These are phyloP conservation scores for Planiliza haematocheilus DNA, from an alignment of 2,113 vertebrate species.

Conservation along the genomic window DNA sequence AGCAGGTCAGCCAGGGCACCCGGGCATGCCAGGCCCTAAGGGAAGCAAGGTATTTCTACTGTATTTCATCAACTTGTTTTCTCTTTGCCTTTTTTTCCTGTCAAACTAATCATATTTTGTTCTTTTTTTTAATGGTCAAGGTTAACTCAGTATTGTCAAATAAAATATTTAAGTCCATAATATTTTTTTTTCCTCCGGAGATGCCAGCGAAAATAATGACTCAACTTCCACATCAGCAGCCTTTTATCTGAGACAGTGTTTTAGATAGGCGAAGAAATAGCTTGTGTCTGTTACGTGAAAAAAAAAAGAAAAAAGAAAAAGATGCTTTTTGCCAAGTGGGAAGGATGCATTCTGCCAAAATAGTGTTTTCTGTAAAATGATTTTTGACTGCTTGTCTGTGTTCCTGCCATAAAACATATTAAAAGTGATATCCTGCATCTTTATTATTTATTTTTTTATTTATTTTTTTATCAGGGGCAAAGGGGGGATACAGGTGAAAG, in stretches of 20 bases:
- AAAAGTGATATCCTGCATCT: conserved; percentile 4
- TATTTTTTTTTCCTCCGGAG: neutral
- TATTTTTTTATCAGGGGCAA: conserved; percentile 75
- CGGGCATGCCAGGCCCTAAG: conserved; percentile 88
- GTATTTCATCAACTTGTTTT: too few relatives aligned
- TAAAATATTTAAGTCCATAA: neutral
- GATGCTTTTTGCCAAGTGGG: too few relatives aligned
- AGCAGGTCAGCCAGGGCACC: conserved; percentile 89
- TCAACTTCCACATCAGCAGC: neutral
- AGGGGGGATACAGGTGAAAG: conserved; percentile 74
- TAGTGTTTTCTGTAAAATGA: neutral
- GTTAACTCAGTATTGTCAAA: neutral
- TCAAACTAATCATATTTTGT: too few relatives aligned
- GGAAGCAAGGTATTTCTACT: conserved; percentile 86
- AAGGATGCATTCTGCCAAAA: neutral
- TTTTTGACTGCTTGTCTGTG: neutral
- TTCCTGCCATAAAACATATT: neutral
- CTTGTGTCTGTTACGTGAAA: neutral
- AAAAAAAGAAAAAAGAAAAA: too few relatives aligned
- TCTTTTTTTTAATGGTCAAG: neutral
- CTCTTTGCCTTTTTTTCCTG: too few relatives aligned
- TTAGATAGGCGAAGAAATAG: too few relatives aligned
- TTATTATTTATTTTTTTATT: too few relatives aligned
- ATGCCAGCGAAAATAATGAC: neutral
- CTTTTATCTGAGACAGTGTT: too few relatives aligned